Percentiles rank a stretch among this genome's conserved stretches.
phyloP scores from a whole-genome alignment of 2,888 invertebrate genomes.

The Patella caerulea region DNA sequence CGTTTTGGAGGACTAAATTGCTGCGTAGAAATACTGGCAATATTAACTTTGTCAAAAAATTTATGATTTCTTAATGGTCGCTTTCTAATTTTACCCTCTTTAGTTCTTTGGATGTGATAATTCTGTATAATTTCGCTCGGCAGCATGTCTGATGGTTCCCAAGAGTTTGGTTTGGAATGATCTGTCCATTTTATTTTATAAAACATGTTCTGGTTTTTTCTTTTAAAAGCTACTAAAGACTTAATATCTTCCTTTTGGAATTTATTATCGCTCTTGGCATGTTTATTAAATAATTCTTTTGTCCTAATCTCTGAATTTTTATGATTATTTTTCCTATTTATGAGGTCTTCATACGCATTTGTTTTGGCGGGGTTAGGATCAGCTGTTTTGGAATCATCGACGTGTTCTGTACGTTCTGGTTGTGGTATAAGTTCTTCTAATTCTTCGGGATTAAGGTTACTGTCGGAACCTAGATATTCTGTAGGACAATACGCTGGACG shows the following conservation, averaged over 20 bases:
- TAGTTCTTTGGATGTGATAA: background rate
- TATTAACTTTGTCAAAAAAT: background rate
- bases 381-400: background rate
- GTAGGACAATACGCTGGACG: background rate
- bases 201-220: no score
- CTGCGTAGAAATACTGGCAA: background rate
- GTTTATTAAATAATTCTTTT: background rate
- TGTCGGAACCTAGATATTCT: no score
- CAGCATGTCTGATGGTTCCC: background rate
- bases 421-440: background rate
- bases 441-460: no score
- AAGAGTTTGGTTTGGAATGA: background rate
- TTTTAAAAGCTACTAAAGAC: no score
- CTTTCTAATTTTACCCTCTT: background rate
- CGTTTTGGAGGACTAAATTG: background rate
- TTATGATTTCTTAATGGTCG: background rate
- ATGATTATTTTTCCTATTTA: background rate
- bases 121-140: background rate
- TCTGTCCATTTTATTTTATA: background rate
- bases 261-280: background rate
- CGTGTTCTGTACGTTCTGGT: background rate
- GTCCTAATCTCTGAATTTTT: background rate
- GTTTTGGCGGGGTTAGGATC: background rate
- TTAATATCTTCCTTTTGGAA: background rate
- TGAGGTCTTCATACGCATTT: no score